Base-by-base conservation (phyloP, 2,113 vertebrate genomes). In the Corynorhinus townsendii region DNA sequence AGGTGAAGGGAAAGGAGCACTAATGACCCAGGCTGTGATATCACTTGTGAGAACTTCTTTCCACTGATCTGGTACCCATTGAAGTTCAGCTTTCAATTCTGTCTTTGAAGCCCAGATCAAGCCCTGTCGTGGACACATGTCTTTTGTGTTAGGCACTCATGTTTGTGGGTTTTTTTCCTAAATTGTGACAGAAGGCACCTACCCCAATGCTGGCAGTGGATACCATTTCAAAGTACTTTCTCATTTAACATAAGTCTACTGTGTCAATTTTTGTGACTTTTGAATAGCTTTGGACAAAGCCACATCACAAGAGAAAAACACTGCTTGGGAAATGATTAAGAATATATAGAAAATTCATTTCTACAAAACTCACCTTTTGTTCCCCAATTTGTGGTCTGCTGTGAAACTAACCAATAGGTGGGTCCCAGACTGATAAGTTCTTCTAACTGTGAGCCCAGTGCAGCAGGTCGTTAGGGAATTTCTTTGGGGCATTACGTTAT, bases 61-160 rank as follows among this genome's bases (percentile, higher is more conserved):
- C 92, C 94, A 97, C 49, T 93, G 96, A 98, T 98, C 95, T 93
- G 96, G 97, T 94, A 93, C 71, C 87, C 86, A 95, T 71, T 98
- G 96, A 97, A 98, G 96, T 94, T 89, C 28, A 85, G 76, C 96
- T 97, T 97, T 97, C 86, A 97, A 66, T 95, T 97, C 97, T 96
- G 88, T 93, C 96, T 98, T 98, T 98, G 98, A 98, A 98, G 96
- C 90, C 84, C 59, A 96, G 96, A 98, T 98, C 97, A 98, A 97
- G 96, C 85, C 88, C 90, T 95, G 95, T 96, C 96, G 96, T 38
- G 90, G 95, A 97, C 90, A 95, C 91, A 88, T 73, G 91, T 81
- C 95, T 97, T 98, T 97, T 97, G 73, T 97, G 92, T 96, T 96
- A 94, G 95, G 87, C 7, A 26, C 79, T 93, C 89, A 83, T 96